Base-by-base conservation (phyloP, 2,888 invertebrate species). In the Polydesmus complanatus region DNA sequence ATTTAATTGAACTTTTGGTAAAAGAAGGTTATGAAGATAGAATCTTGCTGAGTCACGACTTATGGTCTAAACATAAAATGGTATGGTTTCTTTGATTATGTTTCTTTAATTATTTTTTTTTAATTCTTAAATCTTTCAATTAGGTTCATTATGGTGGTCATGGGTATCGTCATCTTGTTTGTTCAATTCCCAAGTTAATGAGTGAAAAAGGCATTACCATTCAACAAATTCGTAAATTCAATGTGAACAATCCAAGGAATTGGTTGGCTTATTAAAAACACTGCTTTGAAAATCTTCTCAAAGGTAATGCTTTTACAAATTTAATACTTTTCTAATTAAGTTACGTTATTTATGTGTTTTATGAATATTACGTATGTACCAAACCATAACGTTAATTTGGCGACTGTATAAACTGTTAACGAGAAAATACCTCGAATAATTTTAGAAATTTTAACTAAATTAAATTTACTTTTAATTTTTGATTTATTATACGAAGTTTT, bases 11-110 rank as follows among this genome's bases (percentile, higher is more conserved):
- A 48, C 68, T 75, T 49, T 73, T 90, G 2, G 75, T 82, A 1
- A 76, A 80, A 0, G 82, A 83, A 26, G 84, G 84, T 0, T 79
- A 78, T 62, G 76, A 76, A 5, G 80, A 85, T 58, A 78, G 75
- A 61, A 73, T 89, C 27, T 75, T 87, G 0, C 78, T 90, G 72
- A 84, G 87, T 0, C 90, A 90, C 67, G 90, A 90, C 68, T 82
- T 90, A 64, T 89, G 90, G 69, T 88, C 89, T 0, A 88, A 88
- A 70, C 88, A 89, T 73, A 78, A 88, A 72, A 73, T 90, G 79
- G 88, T 88, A 65, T 65, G 67, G 70, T 37, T 37, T 37, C 14
- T 8, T 5, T 14, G 14, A 37, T 37, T 37, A 14, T 8, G 8
- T 37, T 5, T 8, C 14, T 37, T 8, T 37, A 37, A 37, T 37